A percentile compares a stretch with the other conserved stretches of the same genome.
Conservation (phyloP, 2,888 invertebrate genomes). For the Leptopilina myrica region DNA sequence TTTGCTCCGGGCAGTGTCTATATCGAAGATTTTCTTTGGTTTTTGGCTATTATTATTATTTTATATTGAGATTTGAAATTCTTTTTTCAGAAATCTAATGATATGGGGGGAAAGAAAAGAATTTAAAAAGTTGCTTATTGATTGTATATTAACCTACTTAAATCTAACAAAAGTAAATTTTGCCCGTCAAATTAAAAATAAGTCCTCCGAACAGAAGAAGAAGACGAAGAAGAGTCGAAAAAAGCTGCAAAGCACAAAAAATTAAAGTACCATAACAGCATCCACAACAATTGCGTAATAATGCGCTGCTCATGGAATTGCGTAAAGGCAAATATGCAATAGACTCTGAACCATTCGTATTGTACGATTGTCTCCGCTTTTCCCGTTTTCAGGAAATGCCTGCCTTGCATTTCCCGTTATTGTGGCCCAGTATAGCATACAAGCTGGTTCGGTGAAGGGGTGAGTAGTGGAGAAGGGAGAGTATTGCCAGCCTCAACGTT, state of each 20-base stretch:
- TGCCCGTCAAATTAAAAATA: too few species aligned
- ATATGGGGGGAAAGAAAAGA: too few species aligned
- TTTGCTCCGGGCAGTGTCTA: constrained; percentile 61
- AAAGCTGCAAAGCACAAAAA: constrained; percentile 51
- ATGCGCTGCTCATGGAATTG: constrained; percentile 65
- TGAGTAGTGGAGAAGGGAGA: constrained; percentile 63
- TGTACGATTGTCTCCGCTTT: constrained; percentile 69
- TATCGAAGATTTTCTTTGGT: too few species aligned
- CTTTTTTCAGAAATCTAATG: too few species aligned
- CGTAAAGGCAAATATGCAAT: constrained; percentile 72
- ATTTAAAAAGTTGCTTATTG: too few species aligned
- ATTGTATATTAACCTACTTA: too few species aligned
- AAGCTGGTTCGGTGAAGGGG: constrained; percentile 54
- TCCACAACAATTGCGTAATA: constrained; percentile 67
- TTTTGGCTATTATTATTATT: too few species aligned
- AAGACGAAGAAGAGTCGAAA: constrained; percentile 25
- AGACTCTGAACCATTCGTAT: constrained; percentile 65
- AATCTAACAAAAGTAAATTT: too few species aligned
- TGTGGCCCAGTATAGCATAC: constrained; percentile 62
- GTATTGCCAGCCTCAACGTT: constrained; percentile 73
- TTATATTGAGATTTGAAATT: too few species aligned
- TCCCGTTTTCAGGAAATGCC: constrained; percentile 70
- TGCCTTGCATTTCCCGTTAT: constrained; percentile 72
- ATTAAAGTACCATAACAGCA: constrained; percentile 49
- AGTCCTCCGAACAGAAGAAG: too few species aligned